Evolutionary conservation across 2,797 vertebrate species (phyloP).

Genomic region (Novumbra hubbsi): DNA sequence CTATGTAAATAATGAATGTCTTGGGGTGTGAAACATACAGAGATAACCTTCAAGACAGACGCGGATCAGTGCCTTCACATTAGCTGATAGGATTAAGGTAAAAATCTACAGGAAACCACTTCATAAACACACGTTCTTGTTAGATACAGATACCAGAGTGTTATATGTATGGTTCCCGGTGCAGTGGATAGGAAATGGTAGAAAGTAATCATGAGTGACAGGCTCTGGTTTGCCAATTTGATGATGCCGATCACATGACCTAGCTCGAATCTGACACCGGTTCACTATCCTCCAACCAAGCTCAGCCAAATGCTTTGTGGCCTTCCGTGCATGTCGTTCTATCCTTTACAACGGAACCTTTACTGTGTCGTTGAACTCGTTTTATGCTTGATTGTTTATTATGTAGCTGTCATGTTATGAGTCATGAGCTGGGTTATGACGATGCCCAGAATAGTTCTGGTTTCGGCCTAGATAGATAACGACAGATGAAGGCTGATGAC

Average conservation of each 20-base stretch:
- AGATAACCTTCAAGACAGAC: slow-evolving; percentile 79
- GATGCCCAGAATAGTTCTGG: slow-evolving; percentile 14
- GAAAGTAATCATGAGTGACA: slow-evolving; percentile 53
- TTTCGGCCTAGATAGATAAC: slow-evolving; percentile 5
- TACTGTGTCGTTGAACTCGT: slow-evolving; percentile 8
- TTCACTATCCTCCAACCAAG: neutral
- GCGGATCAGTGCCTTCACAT: slow-evolving; percentile 76
- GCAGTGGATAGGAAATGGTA: slow-evolving; percentile 59
- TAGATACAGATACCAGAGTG: slow-evolving; percentile 47
- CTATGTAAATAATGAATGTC: slow-evolving; percentile 80
- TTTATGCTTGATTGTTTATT: slow-evolving; percentile 27
- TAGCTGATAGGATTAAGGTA: slow-evolving; percentile 80
- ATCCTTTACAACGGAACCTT: slow-evolving; percentile 1
- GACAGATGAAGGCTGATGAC: neutral
- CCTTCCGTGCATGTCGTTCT: slow-evolving; percentile 14
- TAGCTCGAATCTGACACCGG: neutral
- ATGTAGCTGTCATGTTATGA: slow-evolving; percentile 23
- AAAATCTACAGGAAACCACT: slow-evolving; percentile 73
- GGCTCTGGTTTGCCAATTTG: slow-evolving; percentile 60
- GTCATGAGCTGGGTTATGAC: slow-evolving; percentile 20
- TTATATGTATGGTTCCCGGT: slow-evolving; percentile 60
- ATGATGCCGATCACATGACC: slow-evolving; percentile 43
- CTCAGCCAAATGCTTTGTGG: neutral
- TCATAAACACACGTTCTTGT: slow-evolving; percentile 68
- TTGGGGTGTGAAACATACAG: slow-evolving; percentile 73